Evolutionary conservation across 2,888 invertebrate genomes (phyloP).

Genomic region (Operophtera brumata): DNA sequence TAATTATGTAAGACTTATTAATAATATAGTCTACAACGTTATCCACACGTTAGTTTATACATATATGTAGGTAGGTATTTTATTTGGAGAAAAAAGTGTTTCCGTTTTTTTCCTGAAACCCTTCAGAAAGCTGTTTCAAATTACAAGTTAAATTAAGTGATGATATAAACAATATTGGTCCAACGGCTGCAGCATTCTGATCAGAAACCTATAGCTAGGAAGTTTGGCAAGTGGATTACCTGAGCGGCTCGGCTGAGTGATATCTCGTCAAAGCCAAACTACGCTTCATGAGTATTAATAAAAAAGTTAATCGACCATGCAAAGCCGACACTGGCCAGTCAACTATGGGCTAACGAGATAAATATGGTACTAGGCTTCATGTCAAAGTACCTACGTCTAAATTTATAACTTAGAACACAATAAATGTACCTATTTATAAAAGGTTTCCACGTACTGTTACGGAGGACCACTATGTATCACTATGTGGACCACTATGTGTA

Average conservation of each 20-base stretch:
- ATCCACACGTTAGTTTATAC: no score
- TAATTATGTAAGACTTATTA: no score
- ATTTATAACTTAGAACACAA: no score
- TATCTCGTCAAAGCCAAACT: conserved; percentile 46
- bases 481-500: no score
- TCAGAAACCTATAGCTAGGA: conserved; percentile 29
- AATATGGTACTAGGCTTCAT: conserved; percentile 6
- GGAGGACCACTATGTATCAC: no score
- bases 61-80: neutral
- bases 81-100: neutral
- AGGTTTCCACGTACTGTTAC: no score
- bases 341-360: conserved; percentile 16
- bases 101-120: no score
- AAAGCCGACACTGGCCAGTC: conserved; percentile 38
- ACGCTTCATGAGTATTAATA: conserved; percentile 59
- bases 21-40: no score
- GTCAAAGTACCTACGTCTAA: neutral
- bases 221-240: conserved; percentile 50
- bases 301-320: conserved; percentile 67
- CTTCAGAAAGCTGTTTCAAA: no score
- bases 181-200: neutral
- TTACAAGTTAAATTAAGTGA: no score
- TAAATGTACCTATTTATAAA: neutral
- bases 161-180: neutral
- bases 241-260: conserved; percentile 30